Percentiles rank a stretch among this genome's conserved stretches.
These are phyloP conservation scores for Centropus bengalensis DNA, from an alignment of 2,113 vertebrate genomes.

Conservation along the genomic window DNA sequence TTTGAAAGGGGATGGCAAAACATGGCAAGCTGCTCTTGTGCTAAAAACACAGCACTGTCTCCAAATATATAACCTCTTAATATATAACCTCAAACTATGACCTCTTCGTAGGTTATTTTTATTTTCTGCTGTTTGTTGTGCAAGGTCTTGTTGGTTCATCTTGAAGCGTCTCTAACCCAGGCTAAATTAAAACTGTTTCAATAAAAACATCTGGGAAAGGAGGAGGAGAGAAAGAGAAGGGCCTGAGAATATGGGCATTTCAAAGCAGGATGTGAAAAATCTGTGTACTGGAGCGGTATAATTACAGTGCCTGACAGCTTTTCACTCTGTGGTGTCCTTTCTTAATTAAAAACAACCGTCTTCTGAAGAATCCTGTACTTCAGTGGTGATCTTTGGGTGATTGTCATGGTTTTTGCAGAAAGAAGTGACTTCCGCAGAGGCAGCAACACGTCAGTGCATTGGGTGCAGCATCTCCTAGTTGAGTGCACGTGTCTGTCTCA, in stretches of 20 bases:
- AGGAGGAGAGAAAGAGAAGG: neutral
- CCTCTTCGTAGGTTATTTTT: neutral
- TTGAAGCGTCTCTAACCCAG: neutral
- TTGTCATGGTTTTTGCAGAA: neutral
- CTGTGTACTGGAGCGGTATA: neutral
- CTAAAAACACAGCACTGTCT: neutral
- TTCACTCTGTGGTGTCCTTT: neutral
- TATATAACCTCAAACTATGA: no score
- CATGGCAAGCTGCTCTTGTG: neutral
- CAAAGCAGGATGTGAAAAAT: neutral
- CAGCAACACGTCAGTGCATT: neutral
- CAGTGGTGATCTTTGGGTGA: neutral
- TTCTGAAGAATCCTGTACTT: neutral
- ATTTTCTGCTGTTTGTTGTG: neutral
- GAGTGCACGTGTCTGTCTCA: neutral
- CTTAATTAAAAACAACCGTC: neutral
- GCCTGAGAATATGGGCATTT: accelerated
- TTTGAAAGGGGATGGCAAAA: neutral
- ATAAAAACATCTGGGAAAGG: neutral
- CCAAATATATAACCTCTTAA: neutral
- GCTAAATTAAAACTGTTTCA: neutral
- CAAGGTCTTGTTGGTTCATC: neutral
- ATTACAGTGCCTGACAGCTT: neutral
- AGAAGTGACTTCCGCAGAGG: neutral
- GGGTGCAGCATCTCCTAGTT: neutral